Conservation (phyloP, 2,113 vertebrate species). For the Burhinus bistriatus region DNA sequence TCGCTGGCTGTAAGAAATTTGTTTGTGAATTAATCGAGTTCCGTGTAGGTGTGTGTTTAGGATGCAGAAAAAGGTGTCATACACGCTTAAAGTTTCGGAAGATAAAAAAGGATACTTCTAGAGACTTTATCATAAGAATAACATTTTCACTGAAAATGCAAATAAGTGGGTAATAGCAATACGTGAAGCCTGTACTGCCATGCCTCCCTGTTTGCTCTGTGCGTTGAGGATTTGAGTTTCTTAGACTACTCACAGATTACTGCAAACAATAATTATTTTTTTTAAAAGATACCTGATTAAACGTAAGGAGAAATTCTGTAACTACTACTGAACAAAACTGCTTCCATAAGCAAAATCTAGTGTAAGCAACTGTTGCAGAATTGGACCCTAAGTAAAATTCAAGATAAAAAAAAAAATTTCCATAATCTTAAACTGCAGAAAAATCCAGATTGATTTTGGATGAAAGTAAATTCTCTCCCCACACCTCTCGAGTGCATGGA, state of each 20-base stretch:
- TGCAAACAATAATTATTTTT: not conserved
- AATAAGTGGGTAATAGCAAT: not conserved
- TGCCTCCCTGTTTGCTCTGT: not conserved
- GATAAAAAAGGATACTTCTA: not conserved
- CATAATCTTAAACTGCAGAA: not conserved
- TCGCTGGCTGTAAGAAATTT: not conserved
- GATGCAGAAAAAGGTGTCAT: not conserved
- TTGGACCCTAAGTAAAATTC: not conserved
- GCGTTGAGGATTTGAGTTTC: not conserved
- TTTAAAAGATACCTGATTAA: not conserved
- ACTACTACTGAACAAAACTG: not conserved
- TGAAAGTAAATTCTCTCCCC: not conserved
- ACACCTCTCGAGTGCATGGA: not conserved
- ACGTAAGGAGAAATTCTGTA: not conserved
- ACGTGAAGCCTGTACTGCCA: not conserved
- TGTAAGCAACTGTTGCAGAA: not conserved
- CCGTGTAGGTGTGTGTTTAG: not conserved
- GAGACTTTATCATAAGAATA: not conserved
- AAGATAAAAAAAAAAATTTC: not conserved
- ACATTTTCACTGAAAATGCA: not conserved
- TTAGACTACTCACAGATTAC: not conserved
- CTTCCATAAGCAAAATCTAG: not conserved
- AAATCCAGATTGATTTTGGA: not conserved
- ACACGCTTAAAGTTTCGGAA: not conserved
- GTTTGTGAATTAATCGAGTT: not conserved